A percentile compares a stretch with the other conserved stretches of the same genome.
Evolutionary conservation across 2,113 vertebrate genomes (phyloP).

Genomic region (Callocephalon fimbriatum): DNA sequence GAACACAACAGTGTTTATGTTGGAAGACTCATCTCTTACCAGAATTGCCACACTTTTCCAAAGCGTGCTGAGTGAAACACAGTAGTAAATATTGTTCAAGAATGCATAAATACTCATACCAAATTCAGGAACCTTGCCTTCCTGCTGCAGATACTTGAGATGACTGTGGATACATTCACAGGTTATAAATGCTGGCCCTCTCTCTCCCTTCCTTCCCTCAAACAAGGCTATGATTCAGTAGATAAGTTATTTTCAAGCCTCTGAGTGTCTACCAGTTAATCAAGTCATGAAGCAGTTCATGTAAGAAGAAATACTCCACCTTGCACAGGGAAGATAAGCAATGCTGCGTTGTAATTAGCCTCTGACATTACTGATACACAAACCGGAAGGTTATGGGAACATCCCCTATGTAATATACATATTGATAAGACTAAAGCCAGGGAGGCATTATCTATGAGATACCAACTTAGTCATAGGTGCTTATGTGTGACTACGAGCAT

Average conservation of each 20-base stretch:
- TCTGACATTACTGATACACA: not conserved
- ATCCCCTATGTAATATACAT: not conserved
- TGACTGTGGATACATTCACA: not conserved
- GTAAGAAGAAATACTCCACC: not conserved
- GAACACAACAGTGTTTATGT: not conserved
- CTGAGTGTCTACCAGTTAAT: not conserved
- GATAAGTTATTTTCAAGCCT: not conserved
- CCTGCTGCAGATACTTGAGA: not conserved
- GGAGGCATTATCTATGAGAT: not conserved
- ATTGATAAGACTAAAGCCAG: not conserved
- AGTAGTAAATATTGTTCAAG: not conserved
- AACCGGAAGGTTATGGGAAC: not conserved
- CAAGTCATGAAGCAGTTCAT: not conserved
- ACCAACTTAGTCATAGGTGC: not conserved
- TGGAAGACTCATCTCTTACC: not conserved
- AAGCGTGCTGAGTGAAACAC: not conserved
- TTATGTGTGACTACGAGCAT: not conserved
- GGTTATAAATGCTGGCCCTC: not conserved
- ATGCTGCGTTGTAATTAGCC: not conserved
- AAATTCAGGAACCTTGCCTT: not conserved
- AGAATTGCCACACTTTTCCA: not conserved
- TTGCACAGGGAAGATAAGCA: not conserved
- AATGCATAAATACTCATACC: not conserved
- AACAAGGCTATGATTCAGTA: not conserved
- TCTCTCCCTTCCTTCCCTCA: slow-evolving; percentile 23